phyloP scores from a whole-genome alignment of 1,140 invertebrate species.

The Potamilus streckersoni region DNA sequence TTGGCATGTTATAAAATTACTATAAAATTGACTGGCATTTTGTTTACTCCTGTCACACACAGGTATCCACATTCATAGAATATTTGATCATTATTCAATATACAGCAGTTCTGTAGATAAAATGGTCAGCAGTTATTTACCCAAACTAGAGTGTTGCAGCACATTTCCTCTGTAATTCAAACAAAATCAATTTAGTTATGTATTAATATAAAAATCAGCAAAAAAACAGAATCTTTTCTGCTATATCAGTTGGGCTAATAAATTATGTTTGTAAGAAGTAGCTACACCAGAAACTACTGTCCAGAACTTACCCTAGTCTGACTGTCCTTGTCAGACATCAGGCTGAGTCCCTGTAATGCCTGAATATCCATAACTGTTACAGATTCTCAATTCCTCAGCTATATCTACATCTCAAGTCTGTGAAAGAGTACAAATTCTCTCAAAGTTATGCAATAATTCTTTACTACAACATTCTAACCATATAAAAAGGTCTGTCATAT shows the following conservation, averaged over 20 bases:
- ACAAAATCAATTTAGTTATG: neutral
- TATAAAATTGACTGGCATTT: no score
- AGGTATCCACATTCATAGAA: no score
- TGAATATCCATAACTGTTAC: slow-evolving; percentile 53
- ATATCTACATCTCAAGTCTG: no score
- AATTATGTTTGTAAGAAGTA: neutral
- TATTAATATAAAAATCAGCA: neutral
- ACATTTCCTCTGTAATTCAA: neutral
- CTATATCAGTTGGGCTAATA: neutral
- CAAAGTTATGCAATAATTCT: no score
- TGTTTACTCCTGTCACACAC: no score
- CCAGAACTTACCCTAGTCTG: slow-evolving; percentile 44
- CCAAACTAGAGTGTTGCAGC: neutral
- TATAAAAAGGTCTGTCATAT: no score
- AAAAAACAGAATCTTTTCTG: neutral
- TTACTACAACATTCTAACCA: no score
- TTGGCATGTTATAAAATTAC: no score
- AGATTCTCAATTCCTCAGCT: no score
- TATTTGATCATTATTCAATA: no score
- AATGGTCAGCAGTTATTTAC: neutral
- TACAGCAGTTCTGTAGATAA: no score
- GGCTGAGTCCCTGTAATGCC: slow-evolving; percentile 54
- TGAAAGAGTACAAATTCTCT: no score
- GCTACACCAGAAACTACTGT: neutral
- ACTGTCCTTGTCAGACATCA: slow-evolving; percentile 41